phyloP scores from a whole-genome alignment of 2,113 vertebrate species.

The Embiotoca jacksoni region DNA sequence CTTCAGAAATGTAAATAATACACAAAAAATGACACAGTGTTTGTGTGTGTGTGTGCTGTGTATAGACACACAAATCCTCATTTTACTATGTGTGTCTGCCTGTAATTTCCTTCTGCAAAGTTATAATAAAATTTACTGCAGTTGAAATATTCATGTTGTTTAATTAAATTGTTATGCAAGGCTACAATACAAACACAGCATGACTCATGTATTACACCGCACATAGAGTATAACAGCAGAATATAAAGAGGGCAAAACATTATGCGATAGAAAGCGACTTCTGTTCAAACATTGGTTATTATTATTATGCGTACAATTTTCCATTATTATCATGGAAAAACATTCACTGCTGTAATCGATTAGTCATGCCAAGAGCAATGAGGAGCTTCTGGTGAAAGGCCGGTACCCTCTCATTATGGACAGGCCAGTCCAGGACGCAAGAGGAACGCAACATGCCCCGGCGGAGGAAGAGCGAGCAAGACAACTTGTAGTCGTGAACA shows the following conservation, averaged over 20 bases:
- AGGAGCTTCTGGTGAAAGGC: slow-evolving; percentile 91
- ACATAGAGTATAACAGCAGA: background rate
- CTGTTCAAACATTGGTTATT: background rate
- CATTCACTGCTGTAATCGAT: slow-evolving; percentile 72
- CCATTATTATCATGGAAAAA: background rate
- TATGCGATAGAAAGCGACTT: background rate
- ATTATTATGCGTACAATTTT: background rate
- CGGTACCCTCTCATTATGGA: slow-evolving; percentile 86
- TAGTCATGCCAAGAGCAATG: slow-evolving; percentile 90
- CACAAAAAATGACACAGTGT: background rate
- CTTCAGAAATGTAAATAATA: no score
- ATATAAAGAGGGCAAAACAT: background rate
- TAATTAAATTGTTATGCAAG: background rate
- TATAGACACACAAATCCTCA: background rate
- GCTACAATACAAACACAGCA: background rate
- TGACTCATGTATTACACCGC: background rate
- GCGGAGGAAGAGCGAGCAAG: slow-evolving; percentile 88
- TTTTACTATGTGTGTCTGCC: no score
- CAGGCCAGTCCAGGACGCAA: slow-evolving; percentile 93
- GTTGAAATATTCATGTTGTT: background rate
- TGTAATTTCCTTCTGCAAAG: background rate
- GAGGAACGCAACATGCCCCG: slow-evolving; percentile 91
- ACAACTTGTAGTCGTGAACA: slow-evolving; percentile 92
- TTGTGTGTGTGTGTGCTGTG: background rate
- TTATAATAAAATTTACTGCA: background rate